These are phyloP conservation scores for Leuctra nigra DNA, from an alignment of 2,888 invertebrate genomes.

Conservation along the genomic window DNA sequence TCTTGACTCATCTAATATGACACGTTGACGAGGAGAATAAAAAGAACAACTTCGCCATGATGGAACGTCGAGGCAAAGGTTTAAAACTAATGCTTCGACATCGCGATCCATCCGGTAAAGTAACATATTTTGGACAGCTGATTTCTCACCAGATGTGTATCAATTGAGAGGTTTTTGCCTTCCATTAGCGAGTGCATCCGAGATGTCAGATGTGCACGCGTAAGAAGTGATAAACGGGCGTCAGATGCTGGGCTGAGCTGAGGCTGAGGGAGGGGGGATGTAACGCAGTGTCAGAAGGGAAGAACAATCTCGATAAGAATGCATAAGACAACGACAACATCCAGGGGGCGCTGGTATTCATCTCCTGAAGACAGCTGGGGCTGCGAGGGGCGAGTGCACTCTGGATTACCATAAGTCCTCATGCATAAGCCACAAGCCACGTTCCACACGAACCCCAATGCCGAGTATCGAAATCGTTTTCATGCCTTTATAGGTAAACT, in stretches of 20 bases:
- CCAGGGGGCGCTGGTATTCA: slow-evolving; percentile 7
- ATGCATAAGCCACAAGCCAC: slow-evolving; percentile 3
- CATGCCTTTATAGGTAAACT: slow-evolving; percentile 10
- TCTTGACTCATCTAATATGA: no score
- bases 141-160: slow-evolving; percentile 6
- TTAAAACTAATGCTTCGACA: no score
- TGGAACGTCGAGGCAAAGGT: no score
- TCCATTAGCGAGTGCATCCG: neutral
- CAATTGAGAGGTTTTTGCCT: slow-evolving; percentile 4
- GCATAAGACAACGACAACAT: slow-evolving; percentile 10
- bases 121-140: slow-evolving; percentile 15
- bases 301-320: slow-evolving; percentile 13
- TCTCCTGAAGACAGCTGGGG: slow-evolving; percentile 16
- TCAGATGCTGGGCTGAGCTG: neutral
- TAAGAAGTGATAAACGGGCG: neutral
- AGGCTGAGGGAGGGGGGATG: neutral
- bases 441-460: neutral
- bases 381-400: neutral
- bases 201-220: neutral
- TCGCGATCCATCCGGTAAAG: slow-evolving; percentile 13
- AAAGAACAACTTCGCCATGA: no score
- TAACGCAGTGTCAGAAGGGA: neutral
- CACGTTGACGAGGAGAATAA: no score
- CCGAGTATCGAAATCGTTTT: slow-evolving; percentile 13
- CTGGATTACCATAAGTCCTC: slow-evolving; percentile 15